Conservation (phyloP, 1,140 invertebrate species). For the Drosophila quadrilineata region DNA sequence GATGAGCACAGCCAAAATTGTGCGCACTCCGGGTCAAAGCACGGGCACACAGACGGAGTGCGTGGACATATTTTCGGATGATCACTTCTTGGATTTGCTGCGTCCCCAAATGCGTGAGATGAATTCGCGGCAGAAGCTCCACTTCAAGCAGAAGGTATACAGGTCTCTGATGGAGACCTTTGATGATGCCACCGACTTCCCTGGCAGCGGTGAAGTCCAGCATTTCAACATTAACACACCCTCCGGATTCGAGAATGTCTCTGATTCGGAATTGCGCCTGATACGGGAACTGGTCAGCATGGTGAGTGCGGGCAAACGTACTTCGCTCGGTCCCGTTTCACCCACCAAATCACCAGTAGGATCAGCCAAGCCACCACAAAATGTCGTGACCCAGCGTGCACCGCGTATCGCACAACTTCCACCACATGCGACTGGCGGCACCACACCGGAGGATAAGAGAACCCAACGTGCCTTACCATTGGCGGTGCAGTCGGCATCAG, state of each 20-base stretch:
- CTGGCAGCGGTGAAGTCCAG: conserved; percentile 45
- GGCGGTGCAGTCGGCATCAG: too few species aligned
- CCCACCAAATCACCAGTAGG: background rate
- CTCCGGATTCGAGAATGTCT: conserved; percentile 47
- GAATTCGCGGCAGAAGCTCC: conserved; percentile 64
- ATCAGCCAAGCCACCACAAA: too few species aligned
- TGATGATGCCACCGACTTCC: conserved; percentile 68
- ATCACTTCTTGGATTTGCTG: conserved; percentile 60
- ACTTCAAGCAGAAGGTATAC: conserved; percentile 62
- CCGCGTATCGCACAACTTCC: too few species aligned
- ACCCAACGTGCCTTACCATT: background rate
- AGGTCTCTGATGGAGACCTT: conserved; percentile 65
- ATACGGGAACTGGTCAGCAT: conserved; percentile 52
- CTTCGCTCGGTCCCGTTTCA: background rate
- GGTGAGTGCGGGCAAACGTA: conserved; percentile 43
- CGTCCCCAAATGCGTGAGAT: conserved; percentile 57
- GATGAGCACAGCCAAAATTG: background rate
- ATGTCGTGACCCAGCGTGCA: too few species aligned
- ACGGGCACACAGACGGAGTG: conserved; percentile 27
- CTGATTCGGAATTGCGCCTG: conserved; percentile 41
- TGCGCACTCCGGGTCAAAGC: background rate
- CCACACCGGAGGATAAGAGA: background rate
- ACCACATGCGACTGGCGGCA: background rate
- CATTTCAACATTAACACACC: conserved; percentile 69
- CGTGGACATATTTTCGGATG: conserved; percentile 35